Base-by-base conservation (phyloP, 2,113 vertebrate species). In the Atractosteus spatula region DNA sequence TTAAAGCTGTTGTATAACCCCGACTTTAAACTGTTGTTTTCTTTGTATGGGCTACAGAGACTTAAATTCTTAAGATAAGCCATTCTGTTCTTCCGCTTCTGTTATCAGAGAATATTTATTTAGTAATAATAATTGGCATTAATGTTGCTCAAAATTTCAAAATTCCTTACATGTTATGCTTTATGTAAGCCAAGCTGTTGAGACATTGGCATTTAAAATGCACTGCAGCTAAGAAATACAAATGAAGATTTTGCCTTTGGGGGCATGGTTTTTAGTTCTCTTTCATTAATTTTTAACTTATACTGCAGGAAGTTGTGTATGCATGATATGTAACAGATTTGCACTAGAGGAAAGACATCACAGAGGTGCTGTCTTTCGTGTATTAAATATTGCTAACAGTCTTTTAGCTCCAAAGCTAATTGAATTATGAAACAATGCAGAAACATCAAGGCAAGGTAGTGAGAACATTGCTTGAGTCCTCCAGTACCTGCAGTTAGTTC, bases 181-280 rank as follows among this genome's bases (percentile, higher is more conserved):
- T 44, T 67, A 6, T 67, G 43, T 42, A 17, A 10, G 66, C 7
- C 41, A 44, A 13, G 11, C 8, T 11, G 62, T 64, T 41, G 54
- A 41, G 17, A 4, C 55, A 51, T 5, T 51, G 47, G 47, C 55
- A 61, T 59, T 68, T 61, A 54, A 73, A 73, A 61, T 55, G 62
- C 43, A n/a, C 55, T 68, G 14, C 59, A 5, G 6, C 55, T 55
- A 47, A 57, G 43, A 41, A 65, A 72, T 54, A 55, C 47, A n/a
- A 66, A 65, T 29, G 51, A 55, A 54, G 62, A 13, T 8, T 62
- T 62, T 47, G 45, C 4, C 63, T 41, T 51, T 3, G 16, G 8
- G 51, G 71, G 62, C 43, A 14, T 55, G 29, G 16, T 66, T 66
- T 64, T 41, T 12, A 56, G 2, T 44, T 54, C 13, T 42, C 55